Evolutionary conservation across 2,113 vertebrate genomes (phyloP), one percentile per base, ranked within the genome.

Genomic region (Ascaphus truei): DNA sequence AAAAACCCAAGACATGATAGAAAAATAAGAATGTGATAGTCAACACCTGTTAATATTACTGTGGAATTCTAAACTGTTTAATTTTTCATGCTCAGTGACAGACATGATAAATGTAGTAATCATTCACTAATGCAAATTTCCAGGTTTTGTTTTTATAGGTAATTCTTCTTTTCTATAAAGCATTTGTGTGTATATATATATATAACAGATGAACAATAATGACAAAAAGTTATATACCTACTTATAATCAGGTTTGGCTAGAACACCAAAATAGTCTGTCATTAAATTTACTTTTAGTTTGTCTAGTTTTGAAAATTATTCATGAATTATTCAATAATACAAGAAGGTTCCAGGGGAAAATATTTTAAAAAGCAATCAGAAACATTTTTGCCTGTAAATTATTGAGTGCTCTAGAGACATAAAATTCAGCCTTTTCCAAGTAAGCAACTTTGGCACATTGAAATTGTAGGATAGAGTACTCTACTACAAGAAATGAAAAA

Each of bases 361-460:
- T 71, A 31, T 71, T 71, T 71, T 71, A 71, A 61, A 71, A 71
- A 61, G 67, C 67, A 71, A 71, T 71, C 57, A 71, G 57, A 69
- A 61, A 71, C 56, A 69, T 69, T 71, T 57, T 61, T 61, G 16
- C 56, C 47, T 61, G 57, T 71, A 71, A 71, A 71, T 71, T 71
- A 69, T 71, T 71, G 45, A 71, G 67, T 61, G 66, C 67, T 71
- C 67, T 52, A 37, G 57, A 71, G 57, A 71, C 25, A 36, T 43
- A 71, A 60, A 69, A 36, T 16, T 61, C 67, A 52, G 31, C 56
- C 61, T 61, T 50, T 48, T 50, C 22, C 43, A 39, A 59, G 45
- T 51, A 61, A 61, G 18, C 53, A 33, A 57, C 53, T 23, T 34
- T 34, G n/a, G 34, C 53, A 12, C 30, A 34, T 47, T 61, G 25